Conservation (phyloP, 2,113 vertebrate species). For the Erythrocebus patas region DNA sequence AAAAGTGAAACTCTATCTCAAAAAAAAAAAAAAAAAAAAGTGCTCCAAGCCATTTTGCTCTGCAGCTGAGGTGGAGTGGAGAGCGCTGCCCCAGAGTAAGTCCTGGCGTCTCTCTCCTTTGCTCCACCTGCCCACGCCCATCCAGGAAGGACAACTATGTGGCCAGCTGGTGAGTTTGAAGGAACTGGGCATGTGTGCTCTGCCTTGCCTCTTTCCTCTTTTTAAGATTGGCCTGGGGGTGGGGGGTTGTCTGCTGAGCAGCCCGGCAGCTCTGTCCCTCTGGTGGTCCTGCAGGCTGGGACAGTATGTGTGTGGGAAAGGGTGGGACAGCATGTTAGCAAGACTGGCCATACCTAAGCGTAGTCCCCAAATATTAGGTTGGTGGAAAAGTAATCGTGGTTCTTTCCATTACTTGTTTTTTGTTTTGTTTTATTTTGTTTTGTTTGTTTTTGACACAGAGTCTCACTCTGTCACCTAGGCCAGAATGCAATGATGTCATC, state of each 20-base stretch:
- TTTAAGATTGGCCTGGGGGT: background rate
- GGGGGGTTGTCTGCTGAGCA: background rate
- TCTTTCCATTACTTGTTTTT: no score
- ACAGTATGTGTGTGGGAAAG: no score
- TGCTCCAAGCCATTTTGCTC: background rate
- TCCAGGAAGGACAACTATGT: no score
- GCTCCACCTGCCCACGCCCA: accelerated
- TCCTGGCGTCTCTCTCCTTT: background rate
- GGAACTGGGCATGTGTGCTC: background rate
- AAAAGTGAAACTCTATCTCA: no score
- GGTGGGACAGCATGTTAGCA: background rate
- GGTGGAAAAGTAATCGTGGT: no score
- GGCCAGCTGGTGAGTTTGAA: background rate
- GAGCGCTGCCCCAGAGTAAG: accelerated
- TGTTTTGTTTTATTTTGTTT: no score
- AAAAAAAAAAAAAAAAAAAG: no score
- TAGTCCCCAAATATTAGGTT: no score
- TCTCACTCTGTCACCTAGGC: no score
- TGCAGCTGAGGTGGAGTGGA: background rate
- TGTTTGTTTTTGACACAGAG: no score
- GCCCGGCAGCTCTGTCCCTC: background rate
- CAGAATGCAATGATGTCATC: no score
- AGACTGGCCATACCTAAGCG: background rate
- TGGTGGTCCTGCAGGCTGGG: background rate
- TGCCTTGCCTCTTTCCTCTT: background rate